Evolutionary conservation across 2,113 vertebrate genomes (phyloP).

Genomic region (Phyllostomus discolor): DNA sequence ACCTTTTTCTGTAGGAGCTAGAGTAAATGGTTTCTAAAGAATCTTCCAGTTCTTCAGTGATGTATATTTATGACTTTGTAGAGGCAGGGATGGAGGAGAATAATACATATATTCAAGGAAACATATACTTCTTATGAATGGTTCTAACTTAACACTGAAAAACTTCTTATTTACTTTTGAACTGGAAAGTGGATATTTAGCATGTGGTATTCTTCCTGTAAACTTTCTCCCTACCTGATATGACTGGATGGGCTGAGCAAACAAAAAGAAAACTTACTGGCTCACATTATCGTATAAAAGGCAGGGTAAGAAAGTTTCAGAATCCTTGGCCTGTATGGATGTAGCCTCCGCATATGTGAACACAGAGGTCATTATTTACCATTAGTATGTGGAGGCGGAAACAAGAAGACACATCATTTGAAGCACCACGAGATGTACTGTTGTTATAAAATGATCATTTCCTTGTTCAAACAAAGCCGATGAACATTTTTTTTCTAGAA

Average conservation of each 20-base stretch:
- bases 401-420: not conserved
- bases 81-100: not conserved
- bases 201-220: not conserved
- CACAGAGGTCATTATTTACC: not conserved
- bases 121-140: not conserved
- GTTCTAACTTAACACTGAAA: not conserved
- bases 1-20: not conserved
- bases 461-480: not conserved
- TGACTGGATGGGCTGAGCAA: not conserved
- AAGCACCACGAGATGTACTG: not conserved
- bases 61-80: not conserved
- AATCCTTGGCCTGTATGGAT: not conserved
- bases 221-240: not conserved
- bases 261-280: not conserved
- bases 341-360: not conserved
- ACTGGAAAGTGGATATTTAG: not conserved
- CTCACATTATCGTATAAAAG: not conserved
- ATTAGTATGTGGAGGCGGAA: not conserved
- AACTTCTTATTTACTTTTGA: not conserved
- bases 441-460: not conserved
- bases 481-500: not conserved
- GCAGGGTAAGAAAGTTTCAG: not conserved
- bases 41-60: not conserved
- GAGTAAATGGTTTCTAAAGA: not conserved
- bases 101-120: not conserved